A percentile compares a stretch with the other conserved stretches of the same genome.
These are phyloP conservation scores for Mesocricetus auratus DNA, from an alignment of 2,113 vertebrate species.

Conservation along the genomic window DNA sequence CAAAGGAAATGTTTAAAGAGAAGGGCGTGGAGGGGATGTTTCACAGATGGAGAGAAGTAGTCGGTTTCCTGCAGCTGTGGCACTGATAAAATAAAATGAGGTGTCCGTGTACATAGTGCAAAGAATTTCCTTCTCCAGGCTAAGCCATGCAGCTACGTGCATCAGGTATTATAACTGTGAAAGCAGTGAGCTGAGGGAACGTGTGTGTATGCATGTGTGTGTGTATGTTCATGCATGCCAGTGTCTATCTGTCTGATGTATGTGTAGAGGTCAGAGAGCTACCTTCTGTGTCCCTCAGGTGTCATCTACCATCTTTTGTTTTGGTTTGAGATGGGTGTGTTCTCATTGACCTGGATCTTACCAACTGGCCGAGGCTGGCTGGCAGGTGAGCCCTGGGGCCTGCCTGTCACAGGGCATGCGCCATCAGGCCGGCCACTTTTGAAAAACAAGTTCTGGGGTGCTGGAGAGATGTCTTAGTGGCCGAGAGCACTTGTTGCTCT, in stretches of 20 bases:
- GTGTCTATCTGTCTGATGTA: not conserved
- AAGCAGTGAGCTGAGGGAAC: not conserved
- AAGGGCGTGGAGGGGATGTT: not conserved
- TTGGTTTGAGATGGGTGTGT: not conserved
- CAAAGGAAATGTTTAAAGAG: not conserved
- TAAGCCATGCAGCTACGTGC: not conserved
- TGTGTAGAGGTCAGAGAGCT: not conserved
- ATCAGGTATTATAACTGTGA: not conserved
- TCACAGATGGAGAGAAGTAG: not conserved
- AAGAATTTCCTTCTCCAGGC: not conserved
- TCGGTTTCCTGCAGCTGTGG: not conserved
- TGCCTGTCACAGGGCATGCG: not conserved
- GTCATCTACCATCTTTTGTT: not conserved
- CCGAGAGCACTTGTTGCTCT: not conserved
- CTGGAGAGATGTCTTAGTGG: not conserved
- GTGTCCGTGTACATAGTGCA: not conserved
- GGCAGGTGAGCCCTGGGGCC: not conserved
- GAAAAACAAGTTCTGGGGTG: not conserved
- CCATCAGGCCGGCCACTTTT: not conserved
- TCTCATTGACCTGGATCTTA: not conserved
- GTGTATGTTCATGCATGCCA: not conserved
- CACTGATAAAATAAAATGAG: not conserved
- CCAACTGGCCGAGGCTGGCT: not conserved
- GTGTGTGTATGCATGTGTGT: not conserved
- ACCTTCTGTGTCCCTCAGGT: not conserved